Evolutionary conservation across 1,140 invertebrate species (phyloP), one percentile per base, ranked within the genome.

Genomic region (Bombus haemorrhoidalis): DNA sequence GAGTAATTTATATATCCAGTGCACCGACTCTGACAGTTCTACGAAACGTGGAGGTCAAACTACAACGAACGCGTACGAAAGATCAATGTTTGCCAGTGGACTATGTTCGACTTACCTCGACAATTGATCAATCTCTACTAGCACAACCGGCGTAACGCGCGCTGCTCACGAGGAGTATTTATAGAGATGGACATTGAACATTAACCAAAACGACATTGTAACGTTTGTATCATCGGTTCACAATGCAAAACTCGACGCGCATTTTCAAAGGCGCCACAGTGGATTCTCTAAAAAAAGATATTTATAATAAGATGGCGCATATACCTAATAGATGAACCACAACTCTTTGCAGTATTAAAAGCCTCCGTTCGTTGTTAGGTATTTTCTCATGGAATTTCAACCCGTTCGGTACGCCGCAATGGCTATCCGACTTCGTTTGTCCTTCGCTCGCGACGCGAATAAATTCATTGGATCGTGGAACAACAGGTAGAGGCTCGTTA

Each of bases 401-500:
- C 39, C 9, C 22, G 9, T 66, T 66, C 62, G 6, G 6, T 28
- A 25, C 32, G 15, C n/a, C 41, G 32, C 32, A 34, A 34, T 22
- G 18, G 18, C 73, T 34, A 28, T 75, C 43, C 77, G 32, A 25
- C 18, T 43, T 37, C 22, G 77, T 68, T 47, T 69, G 62, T 32
- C 37, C 62, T 32, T n/a, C 37, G 66, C 39, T 69, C 77, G 77
- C 64, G n/a, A 47, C 59, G n/a, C 39, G 37, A 66, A 62, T 68
- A 41, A 39, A 72, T 81, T 72, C 43, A 5, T 28, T 18, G 43
- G 34, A 73, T 41, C 34, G 22, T 6, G 22, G n/a, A 41, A 74
- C 80, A 82, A 82, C 80, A 82, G 80, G 80, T 82, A 82, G 80
- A 34, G 39, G 18, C 69, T 59, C 79, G 79, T 81, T 73, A 81